Evolutionary conservation across 37 sponge, comb jelly and placozoan species (phyloP).

Genomic region (Dysidea cf. avara): DNA sequence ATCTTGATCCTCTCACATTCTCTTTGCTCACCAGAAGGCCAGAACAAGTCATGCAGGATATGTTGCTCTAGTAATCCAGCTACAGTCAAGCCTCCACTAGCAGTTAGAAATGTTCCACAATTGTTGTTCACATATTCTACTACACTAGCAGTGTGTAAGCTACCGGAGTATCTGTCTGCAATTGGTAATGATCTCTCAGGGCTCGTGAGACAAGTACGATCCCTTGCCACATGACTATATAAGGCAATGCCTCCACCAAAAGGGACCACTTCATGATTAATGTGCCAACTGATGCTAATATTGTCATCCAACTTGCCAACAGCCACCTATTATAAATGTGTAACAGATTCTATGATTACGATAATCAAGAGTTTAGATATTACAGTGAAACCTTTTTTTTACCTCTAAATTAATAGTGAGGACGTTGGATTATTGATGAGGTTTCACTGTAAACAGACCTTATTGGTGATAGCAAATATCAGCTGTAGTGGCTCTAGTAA

Average conservation of each 20-base stretch:
- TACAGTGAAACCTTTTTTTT: too few relatives aligned
- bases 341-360: too few relatives aligned
- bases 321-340: too few relatives aligned
- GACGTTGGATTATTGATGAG: too few relatives aligned
- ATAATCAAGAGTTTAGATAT: too few relatives aligned
- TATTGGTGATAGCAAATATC: too few relatives aligned
- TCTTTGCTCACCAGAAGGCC: background rate
- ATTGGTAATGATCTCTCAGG: conserved; percentile 10
- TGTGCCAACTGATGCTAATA: too few relatives aligned
- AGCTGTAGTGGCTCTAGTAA: too few relatives aligned
- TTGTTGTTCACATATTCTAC: conserved; percentile 63
- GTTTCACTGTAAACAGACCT: too few relatives aligned
- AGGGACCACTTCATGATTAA: too few relatives aligned
- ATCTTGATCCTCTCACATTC: conserved; percentile 36
- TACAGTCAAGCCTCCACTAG: conserved; percentile 21
- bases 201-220: conserved; percentile 41
- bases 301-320: too few relatives aligned
- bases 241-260: conserved; percentile 17
- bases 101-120: conserved; percentile 51
- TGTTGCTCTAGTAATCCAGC: conserved; percentile 35
- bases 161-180: conserved; percentile 43
- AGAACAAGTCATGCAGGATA: conserved; percentile 49
- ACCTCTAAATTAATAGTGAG: too few relatives aligned
- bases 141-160: conserved; percentile 7
- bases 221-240: conserved; percentile 23